Evolutionary conservation across 23 tunicate genomes (phyloP).

Genomic region (Phallusia fumigata): DNA sequence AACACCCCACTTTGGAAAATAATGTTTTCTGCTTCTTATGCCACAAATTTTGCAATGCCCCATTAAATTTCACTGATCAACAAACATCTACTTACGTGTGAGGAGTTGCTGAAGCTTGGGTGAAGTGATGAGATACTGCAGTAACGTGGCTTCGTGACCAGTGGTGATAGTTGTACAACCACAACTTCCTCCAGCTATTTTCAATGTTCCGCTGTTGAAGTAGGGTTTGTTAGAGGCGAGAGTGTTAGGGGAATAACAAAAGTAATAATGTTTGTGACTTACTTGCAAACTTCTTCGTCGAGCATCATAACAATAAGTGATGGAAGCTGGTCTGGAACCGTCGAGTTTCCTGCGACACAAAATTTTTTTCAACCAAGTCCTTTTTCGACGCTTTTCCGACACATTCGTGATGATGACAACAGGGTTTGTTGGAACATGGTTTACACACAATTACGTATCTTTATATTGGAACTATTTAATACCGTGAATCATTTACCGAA

Average conservation of each 20-base stretch:
- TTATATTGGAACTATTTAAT: no score
- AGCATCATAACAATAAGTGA: slow-evolving; percentile 44
- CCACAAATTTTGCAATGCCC: no score
- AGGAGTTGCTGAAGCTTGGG: slow-evolving; percentile 30
- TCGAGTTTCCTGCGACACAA: background rate
- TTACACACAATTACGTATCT: no score
- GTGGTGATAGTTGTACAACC: slow-evolving; percentile 40
- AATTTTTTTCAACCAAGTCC: no score
- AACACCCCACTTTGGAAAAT: no score
- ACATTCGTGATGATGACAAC: no score
- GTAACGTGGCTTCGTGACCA: slow-evolving; percentile 43
- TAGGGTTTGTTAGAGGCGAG: background rate
- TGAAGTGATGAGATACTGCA: slow-evolving; percentile 63
- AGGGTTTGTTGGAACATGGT: no score
- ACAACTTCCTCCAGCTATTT: slow-evolving; percentile 14
- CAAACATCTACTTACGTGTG: slow-evolving; percentile 35
- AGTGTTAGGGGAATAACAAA: background rate
- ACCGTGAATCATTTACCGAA: no score
- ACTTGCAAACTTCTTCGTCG: slow-evolving; percentile 45
- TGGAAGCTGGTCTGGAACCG: slow-evolving; percentile 46
- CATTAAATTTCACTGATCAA: no score
- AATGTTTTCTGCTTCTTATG: no score
- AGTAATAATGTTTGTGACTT: background rate
- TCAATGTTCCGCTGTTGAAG: slow-evolving; percentile 42
- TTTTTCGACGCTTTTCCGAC: no score